These are phyloP conservation scores for Phenganax marumi DNA, from an alignment of 92 coral and sea anemone species.

Conservation along the genomic window DNA sequence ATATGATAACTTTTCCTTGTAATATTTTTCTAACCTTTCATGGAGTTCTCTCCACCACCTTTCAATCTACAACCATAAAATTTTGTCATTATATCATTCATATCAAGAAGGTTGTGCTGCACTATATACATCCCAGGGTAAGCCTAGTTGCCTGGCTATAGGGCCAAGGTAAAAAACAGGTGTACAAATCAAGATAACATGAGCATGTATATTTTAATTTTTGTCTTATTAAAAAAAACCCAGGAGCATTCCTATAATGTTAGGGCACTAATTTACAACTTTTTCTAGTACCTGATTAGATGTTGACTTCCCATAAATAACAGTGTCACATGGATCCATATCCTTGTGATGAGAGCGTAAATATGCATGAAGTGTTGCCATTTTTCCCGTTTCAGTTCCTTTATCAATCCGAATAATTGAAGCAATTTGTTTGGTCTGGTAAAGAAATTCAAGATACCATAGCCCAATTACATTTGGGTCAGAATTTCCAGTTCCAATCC, in stretches of 20 bases:
- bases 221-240: too few relatives aligned
- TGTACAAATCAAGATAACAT: too few relatives aligned
- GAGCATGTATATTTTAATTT: too few relatives aligned
- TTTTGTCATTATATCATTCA: too few relatives aligned
- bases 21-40: neutral
- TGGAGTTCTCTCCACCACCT: constrained; percentile 8
- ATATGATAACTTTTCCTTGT: neutral
- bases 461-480: neutral
- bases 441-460: neutral
- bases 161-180: too few relatives aligned
- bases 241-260: too few relatives aligned
- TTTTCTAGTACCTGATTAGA: neutral
- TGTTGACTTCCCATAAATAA: neutral
- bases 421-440: neutral
- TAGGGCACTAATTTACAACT: too few relatives aligned
- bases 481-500: neutral
- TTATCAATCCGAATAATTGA: neutral
- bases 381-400: neutral
- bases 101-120: too few relatives aligned
- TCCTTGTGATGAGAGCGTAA: neutral
- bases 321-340: neutral
- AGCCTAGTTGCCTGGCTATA: too few relatives aligned
- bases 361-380: neutral
- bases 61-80: too few relatives aligned
- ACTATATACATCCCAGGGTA: too few relatives aligned